Percentiles rank a stretch among this genome's conserved stretches.
These are phyloP conservation scores for Ellobius talpinus DNA, from an alignment of 2,113 vertebrate genomes.

Conservation along the genomic window DNA sequence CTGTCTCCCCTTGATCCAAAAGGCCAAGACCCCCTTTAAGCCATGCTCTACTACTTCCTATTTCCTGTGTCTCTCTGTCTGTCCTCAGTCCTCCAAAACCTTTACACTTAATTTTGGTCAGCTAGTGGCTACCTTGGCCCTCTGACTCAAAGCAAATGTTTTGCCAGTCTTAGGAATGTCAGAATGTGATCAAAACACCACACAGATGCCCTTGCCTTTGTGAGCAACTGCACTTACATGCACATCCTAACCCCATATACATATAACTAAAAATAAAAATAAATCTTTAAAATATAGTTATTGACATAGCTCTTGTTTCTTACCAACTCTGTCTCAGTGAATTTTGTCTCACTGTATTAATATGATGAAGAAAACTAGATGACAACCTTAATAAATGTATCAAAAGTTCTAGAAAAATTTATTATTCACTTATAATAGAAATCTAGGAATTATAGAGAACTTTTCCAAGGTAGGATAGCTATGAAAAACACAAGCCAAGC, in stretches of 20 bases:
- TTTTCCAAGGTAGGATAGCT: neutral
- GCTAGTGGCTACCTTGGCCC: neutral
- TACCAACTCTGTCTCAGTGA: neutral
- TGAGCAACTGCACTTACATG: neutral
- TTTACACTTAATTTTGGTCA: neutral
- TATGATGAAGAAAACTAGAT: neutral
- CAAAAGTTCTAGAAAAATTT: neutral
- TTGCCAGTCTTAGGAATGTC: neutral
- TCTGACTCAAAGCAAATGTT: neutral
- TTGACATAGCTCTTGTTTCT: neutral
- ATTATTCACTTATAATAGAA: neutral
- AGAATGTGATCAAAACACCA: neutral
- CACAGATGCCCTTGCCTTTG: neutral
- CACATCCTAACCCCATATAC: neutral
- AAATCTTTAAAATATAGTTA: neutral
- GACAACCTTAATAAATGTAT: neutral
- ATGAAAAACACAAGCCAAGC: neutral
- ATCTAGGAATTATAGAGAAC: neutral
- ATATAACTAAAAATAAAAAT: neutral
- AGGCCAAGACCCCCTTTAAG: neutral
- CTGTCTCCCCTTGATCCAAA: too few relatives aligned
- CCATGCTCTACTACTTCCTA: neutral
- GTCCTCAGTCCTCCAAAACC: neutral
- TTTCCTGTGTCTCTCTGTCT: neutral
- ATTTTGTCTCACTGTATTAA: neutral